A percentile compares a stretch with the other conserved stretches of the same genome.
Conservation (phyloP, 1,140 invertebrate species). For the Nymphalis io region DNA sequence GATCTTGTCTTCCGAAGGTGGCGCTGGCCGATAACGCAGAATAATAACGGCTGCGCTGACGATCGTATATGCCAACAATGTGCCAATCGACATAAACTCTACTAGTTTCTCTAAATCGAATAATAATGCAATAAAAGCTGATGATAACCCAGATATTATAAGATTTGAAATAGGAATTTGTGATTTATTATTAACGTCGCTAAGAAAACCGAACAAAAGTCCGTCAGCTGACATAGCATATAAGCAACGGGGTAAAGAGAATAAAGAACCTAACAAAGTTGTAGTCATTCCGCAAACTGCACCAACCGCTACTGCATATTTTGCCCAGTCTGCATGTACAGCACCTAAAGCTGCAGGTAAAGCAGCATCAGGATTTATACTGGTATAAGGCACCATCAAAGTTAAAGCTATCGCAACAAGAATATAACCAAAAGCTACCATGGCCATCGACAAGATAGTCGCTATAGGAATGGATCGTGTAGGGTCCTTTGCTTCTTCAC, state of each 20-base stretch:
- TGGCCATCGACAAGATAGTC: conserved; percentile 88
- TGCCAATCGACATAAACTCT: conserved; percentile 97
- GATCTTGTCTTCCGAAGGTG: conserved; percentile 70
- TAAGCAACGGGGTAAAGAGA: conserved; percentile 90
- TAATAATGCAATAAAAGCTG: conserved; percentile 90
- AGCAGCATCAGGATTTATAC: conserved; percentile 88
- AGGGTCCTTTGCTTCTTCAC: conserved; percentile 92
- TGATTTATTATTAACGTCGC: conserved; percentile 86
- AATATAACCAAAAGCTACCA: conserved; percentile 90
- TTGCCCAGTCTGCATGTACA: conserved; percentile 89
- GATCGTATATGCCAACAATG: conserved; percentile 93
- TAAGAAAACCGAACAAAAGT: conserved; percentile 90
- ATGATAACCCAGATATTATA: conserved; percentile 88
- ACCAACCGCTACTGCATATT: conserved; percentile 92
- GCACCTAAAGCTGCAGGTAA: conserved; percentile 91
- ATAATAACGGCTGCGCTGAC: conserved; percentile 94
- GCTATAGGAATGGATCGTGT: conserved; percentile 90
- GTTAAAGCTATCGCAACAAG: conserved; percentile 91
- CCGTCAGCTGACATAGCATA: conserved; percentile 95
- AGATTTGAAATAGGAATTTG: conserved; percentile 92
- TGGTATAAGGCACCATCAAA: conserved; percentile 90
- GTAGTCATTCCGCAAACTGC: conserved; percentile 95
- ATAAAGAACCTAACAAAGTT: conserved; percentile 91
- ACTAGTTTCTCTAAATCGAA: conserved; percentile 95
- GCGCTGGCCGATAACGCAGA: conserved; percentile 87